phyloP scores from a whole-genome alignment of 35 echinoderm and acorn worm species.

The Eucidaris tribuloides region DNA sequence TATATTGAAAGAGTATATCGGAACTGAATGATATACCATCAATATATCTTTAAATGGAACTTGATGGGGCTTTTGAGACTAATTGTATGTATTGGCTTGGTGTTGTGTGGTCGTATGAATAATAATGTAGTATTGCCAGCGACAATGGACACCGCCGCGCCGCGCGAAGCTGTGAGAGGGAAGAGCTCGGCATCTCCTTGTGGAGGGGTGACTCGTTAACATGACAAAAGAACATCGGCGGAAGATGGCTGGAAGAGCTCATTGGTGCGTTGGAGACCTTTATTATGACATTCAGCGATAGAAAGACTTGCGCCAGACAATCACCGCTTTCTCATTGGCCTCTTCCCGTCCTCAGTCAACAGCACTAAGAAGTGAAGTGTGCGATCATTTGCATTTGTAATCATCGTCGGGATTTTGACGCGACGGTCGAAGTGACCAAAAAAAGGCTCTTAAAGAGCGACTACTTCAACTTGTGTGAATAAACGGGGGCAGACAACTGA shows the following conservation, averaged over 20 bases:
- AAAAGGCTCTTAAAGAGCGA: slow-evolving; percentile 8
- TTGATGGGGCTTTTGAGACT: neutral
- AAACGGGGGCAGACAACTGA: neutral
- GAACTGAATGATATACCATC: neutral
- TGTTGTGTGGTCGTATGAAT: neutral
- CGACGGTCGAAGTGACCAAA: neutral
- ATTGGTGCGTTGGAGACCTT: neutral
- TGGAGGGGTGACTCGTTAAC: neutral
- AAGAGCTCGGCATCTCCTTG: neutral
- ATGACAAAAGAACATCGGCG: neutral
- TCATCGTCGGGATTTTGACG: neutral
- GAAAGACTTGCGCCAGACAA: neutral
- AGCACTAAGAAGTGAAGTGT: neutral
- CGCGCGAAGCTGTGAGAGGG: neutral
- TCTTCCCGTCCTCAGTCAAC: slow-evolving; percentile 14
- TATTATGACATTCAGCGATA: neutral
- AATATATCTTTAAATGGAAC: neutral
- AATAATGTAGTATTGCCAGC: neutral
- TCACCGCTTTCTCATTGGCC: slow-evolving; percentile 18
- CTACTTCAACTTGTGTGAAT: neutral
- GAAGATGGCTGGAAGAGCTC: neutral
- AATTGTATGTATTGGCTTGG: neutral
- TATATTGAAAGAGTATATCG: too few relatives aligned
- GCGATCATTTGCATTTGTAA: neutral
- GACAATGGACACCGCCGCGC: neutral